Evolutionary conservation across 2,113 vertebrate species (phyloP), one percentile per base, ranked within the genome.

Genomic region (Apistogramma diplotaenia): DNA sequence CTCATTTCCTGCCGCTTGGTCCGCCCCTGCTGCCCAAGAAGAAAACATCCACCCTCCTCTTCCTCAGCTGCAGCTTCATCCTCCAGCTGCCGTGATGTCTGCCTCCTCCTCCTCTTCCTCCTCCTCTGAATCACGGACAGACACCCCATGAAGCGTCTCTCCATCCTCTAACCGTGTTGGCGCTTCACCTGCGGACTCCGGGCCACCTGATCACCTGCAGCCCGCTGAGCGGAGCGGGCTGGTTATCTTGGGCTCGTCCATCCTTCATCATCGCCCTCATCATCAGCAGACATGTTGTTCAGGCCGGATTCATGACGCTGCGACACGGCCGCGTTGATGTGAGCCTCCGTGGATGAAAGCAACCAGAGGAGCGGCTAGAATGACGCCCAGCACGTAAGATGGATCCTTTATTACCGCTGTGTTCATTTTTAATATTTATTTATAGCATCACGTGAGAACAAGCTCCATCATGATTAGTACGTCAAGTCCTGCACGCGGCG

Each of bases 21-120:
- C n/a, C 85, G 81, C 37, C 86, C 84, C 85, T 85, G 83, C 21
- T 72, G 3, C n/a, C 40, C n/a, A 49, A 35, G 46, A 76, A 78
- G 61, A 78, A 60, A 61, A 53, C 71, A 16, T 35, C 27, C 74
- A 33, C n/a, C 51, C n/a, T 74, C 72, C 15, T 82, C 74, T 25
- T 82, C 83, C 49, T 83, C 71, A 56, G 71, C 82, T 54, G 27
- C 73, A 71, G n/a, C 87, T 35, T 80, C 79, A 53, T 85, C 82
- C 51, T 54, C 51, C 58, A 53, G 40, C 82, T 71, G 59, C 73
- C 25, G 49, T 75, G 65, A 76, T 87, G 77, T 25, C 56, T 35
- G 43, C 82, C 57, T 23, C 55, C 57, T 62, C 71, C 19, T 49
- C 76, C 35, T 70, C 75, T 9, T 62, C 67, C 49, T 78, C 55